phyloP scores from a whole-genome alignment of 2,113 vertebrate genomes.

The Poeciliopsis prolifica region DNA sequence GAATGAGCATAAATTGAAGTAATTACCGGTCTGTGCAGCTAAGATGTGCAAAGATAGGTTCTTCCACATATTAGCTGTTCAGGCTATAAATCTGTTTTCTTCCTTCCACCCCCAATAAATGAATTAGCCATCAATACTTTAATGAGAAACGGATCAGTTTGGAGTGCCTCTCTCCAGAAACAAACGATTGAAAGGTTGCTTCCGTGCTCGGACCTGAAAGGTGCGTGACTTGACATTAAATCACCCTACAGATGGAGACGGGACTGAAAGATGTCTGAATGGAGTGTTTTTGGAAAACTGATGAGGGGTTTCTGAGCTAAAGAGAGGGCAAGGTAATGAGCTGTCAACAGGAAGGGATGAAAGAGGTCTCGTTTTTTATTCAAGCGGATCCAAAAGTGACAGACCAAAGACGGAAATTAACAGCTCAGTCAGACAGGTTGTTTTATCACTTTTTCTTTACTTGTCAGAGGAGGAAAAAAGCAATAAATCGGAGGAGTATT shows the following conservation, averaged over 20 bases:
- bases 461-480: conserved; percentile 9
- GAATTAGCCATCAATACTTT: neutral
- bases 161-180: neutral
- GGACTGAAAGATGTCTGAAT: neutral
- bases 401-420: conserved; percentile 54
- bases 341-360: conserved; percentile 25
- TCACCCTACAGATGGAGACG: neutral
- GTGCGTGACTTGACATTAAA: conserved; percentile 9
- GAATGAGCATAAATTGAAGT: neutral
- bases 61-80: neutral
- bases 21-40: neutral
- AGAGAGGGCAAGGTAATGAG: conserved; percentile 25
- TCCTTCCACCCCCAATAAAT: neutral
- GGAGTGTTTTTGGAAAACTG: conserved; percentile 1
- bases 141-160: neutral
- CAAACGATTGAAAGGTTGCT: neutral
- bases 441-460: conserved; percentile 9
- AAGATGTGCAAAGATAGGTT: neutral
- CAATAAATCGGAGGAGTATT: neutral
- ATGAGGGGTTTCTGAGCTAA: conserved; percentile 30
- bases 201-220: neutral
- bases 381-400: conserved; percentile 21
- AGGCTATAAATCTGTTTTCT: neutral
- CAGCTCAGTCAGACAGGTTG: conserved; percentile 22
- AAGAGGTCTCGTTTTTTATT: conserved; percentile 32